Conservation (phyloP, 2,888 invertebrate genomes). For the Calameuta pallipes region DNA sequence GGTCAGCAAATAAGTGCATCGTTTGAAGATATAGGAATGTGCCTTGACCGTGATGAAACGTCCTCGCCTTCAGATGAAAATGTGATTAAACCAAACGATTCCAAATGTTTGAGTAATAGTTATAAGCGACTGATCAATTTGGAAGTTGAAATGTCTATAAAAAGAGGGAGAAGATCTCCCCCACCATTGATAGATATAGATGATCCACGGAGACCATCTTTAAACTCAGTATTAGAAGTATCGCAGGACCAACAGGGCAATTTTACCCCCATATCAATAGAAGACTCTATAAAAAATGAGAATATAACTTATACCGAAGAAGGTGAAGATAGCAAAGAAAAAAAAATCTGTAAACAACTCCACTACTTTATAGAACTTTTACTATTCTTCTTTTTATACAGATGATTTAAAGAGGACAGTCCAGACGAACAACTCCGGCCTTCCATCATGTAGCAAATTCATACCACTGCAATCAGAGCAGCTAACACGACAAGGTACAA, state of each 20-base stretch:
- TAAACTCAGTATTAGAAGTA: not conserved
- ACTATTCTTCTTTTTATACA: not conserved
- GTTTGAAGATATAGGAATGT: not conserved
- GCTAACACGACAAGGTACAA: not conserved
- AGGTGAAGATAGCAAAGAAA: not conserved
- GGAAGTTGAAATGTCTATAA: not conserved
- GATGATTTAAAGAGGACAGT: not conserved
- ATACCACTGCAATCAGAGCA: not conserved
- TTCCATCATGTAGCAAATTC: not conserved
- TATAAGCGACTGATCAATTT: not conserved
- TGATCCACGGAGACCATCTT: not conserved
- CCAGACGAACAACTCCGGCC: not conserved
- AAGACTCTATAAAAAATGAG: not conserved
- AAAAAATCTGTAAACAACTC: not conserved
- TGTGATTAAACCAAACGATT: not conserved
- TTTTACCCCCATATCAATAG: not conserved
- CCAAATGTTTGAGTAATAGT: not conserved
- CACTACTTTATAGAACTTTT: not conserved
- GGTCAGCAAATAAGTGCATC: not conserved
- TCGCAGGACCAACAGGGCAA: not conserved
- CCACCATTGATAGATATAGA: conserved; percentile 3
- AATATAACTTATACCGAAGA: not conserved
- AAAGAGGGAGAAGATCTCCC: conserved; percentile 16
- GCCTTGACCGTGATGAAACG: not conserved
- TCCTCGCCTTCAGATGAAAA: not conserved